These are phyloP conservation scores for Xiphorhynchus elegans DNA, from an alignment of 2,113 vertebrate genomes.

Conservation along the genomic window DNA sequence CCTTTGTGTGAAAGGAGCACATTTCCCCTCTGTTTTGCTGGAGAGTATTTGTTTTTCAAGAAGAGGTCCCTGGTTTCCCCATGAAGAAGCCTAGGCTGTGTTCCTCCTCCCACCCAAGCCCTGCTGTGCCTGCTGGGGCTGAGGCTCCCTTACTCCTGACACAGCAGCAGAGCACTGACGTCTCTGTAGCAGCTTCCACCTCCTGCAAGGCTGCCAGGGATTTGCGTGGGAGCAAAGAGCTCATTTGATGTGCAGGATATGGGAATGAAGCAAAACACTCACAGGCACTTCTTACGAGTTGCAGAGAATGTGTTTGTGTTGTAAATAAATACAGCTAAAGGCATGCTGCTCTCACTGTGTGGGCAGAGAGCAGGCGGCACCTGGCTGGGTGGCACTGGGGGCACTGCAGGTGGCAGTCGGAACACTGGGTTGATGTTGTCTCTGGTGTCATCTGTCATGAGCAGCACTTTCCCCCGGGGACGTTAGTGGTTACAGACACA, in stretches of 20 bases:
- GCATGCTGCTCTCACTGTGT: rapidly evolving
- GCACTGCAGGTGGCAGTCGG: not conserved
- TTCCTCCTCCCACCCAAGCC: not conserved
- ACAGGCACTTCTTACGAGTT: not conserved
- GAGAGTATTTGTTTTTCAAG: not conserved
- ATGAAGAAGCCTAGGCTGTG: not conserved
- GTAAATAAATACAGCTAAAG: not conserved
- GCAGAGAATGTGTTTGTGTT: not conserved
- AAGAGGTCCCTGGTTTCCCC: not conserved
- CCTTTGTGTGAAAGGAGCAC: rapidly evolving
- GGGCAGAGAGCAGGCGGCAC: not conserved
- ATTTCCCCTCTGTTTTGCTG: not conserved
- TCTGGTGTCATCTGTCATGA: not conserved
- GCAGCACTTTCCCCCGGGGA: not conserved
- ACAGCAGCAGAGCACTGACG: not conserved
- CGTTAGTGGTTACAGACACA: rapidly evolving
- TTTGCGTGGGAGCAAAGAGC: not conserved
- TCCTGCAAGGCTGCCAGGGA: not conserved
- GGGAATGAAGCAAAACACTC: not conserved
- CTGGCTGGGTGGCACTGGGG: rapidly evolving
- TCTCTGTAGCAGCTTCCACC: not conserved
- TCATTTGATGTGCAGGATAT: not conserved
- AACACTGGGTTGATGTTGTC: not conserved
- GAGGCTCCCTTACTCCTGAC: not conserved
- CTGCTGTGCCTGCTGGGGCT: not conserved